Evolutionary conservation across 2,797 vertebrate species (phyloP).

Genomic region (Acanthurus tractus): DNA sequence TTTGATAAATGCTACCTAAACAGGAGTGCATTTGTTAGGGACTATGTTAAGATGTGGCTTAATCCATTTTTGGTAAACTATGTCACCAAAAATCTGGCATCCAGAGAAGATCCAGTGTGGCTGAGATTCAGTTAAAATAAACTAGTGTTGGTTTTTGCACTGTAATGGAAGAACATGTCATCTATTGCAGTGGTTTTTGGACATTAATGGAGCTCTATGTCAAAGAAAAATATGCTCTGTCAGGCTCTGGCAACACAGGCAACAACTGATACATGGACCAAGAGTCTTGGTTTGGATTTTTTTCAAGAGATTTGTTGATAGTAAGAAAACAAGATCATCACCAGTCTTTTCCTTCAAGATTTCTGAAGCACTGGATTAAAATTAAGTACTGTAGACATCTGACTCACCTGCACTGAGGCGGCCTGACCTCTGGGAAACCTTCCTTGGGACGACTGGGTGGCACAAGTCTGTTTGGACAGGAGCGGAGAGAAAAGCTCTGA

Average conservation of each 20-base stretch:
- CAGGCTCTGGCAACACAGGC: not conserved
- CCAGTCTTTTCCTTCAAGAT: not conserved
- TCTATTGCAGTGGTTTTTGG: not conserved
- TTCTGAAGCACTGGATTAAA: not conserved
- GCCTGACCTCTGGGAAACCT: constrained; percentile 91
- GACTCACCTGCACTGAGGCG: constrained; percentile 92
- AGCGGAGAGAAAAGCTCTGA: constrained; percentile 82
- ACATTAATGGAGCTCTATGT: not conserved
- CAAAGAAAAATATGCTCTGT: not conserved
- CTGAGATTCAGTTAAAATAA: not conserved
- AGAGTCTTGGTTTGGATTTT: not conserved
- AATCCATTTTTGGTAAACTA: not conserved
- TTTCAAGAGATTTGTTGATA: not conserved
- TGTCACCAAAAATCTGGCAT: too few species aligned
- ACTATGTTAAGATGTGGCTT: not conserved
- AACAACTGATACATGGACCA: not conserved
- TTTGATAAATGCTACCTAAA: not conserved
- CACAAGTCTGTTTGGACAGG: constrained; percentile 85
- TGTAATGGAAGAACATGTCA: not conserved
- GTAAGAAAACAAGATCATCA: not conserved
- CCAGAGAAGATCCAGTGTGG: not conserved
- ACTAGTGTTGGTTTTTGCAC: too few species aligned
- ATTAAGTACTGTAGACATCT: not conserved
- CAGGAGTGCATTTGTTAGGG: not conserved
- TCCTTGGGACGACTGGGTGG: constrained; percentile 88